phyloP scores from a whole-genome alignment of 2,113 vertebrate genomes.

The Anarhynchus alexandrinus region DNA sequence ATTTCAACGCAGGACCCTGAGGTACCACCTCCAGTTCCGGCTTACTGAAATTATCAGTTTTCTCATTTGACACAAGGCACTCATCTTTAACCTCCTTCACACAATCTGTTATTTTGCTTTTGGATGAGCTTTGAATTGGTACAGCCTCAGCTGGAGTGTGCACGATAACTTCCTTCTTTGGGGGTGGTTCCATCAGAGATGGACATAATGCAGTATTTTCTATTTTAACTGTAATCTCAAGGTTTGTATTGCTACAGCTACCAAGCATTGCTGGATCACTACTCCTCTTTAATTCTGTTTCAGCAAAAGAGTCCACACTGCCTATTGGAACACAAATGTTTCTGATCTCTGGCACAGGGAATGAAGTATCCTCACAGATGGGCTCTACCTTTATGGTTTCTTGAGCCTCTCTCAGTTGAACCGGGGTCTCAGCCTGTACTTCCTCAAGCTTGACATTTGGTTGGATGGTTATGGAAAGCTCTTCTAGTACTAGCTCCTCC shows the following conservation, averaged over 20 bases:
- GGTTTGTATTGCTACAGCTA: conserved; percentile 39
- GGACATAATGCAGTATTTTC: conserved; percentile 42
- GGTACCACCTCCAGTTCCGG: conserved; percentile 47
- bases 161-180: conserved; percentile 46
- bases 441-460: conserved; percentile 9
- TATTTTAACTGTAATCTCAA: conserved; percentile 58
- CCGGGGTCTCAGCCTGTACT: background rate
- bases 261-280: background rate
- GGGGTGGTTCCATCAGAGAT: conserved; percentile 19
- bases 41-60: background rate
- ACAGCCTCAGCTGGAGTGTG: background rate
- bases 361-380: conserved; percentile 10
- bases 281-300: background rate
- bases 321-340: conserved; percentile 36
- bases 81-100: conserved; percentile 37
- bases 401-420: conserved; percentile 33
- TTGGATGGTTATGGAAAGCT: conserved; percentile 42
- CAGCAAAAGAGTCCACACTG: conserved; percentile 54
- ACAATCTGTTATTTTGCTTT: background rate
- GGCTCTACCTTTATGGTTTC: conserved; percentile 50
- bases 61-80: background rate
- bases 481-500: conserved; percentile 31
- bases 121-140: background rate
- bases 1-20: conserved; percentile 62
- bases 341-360: conserved; percentile 41